Base-by-base conservation (phyloP, 1,140 invertebrate genomes). In the Danaus melanippus region DNA sequence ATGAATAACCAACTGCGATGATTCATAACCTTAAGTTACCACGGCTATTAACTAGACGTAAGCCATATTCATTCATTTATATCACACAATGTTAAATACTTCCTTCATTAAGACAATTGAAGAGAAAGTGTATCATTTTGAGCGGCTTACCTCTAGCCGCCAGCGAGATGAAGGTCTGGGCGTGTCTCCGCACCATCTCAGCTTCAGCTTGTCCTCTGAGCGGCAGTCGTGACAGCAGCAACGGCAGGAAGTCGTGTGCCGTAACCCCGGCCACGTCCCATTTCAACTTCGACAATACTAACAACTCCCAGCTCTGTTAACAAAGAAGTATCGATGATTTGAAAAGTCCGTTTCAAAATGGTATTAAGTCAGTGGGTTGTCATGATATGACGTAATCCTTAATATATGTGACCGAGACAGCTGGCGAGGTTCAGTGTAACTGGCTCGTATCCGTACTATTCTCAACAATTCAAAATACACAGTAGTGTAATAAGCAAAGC, bases 181-280 rank as follows among this genome's bases (percentile, higher is more conserved):
- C 92, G 72, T 94, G 93, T 76, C 91, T 90, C 64, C 89, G 88
- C 58, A 93, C 89, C 90, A 92, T 92, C 47, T 89, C 85, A 2
- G 79, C 84, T 66, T 91, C 89, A 76, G 89, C 90, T n/a, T 71
- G 63, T 0, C 87, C 74, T 54, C 75, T 65, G 68, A 86, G 55
- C 64, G 86, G 76, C 52, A 95, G 82, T 71, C 92, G 87, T 44
- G 88, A 88, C 11, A 95, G 81, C 61, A 95, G 91, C 69, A 93
- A 91, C 53, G 91, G 89, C 45, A 96, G 80, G 83, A 95, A 95
- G 82, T 96, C 94, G 61, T 92, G 90, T 5, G 94, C 92, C 11
- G 93, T 95, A 50, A 95, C 91, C 5, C 93, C 91, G 0, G 92
- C 92, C 54, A 95, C 86, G 82, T 96, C 93, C 94, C 94, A 96